Conservation (phyloP, 37 sponge, comb jelly and placozoan genomes). For the Chondrosia reniformis region DNA sequence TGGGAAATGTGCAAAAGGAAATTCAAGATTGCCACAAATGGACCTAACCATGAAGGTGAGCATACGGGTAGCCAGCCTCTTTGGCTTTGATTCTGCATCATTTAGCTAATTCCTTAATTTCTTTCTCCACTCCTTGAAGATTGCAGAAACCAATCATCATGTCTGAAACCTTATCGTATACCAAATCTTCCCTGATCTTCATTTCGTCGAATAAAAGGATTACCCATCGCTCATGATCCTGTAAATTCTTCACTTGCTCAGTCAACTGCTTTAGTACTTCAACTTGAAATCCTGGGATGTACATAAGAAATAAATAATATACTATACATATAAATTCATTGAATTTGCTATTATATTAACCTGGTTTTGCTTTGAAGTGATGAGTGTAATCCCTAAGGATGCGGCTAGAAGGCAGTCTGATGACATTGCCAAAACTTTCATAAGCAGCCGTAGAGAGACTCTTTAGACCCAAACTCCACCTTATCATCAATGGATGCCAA, state of each 20-base stretch:
- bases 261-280: too few species aligned
- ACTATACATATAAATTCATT: too few species aligned
- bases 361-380: neutral
- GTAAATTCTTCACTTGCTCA: too few species aligned
- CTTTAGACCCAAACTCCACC: constrained; percentile 10
- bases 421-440: neutral
- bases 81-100: neutral
- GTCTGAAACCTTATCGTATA: constrained; percentile 21
- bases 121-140: neutral
- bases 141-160: neutral
- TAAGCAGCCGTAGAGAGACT: neutral
- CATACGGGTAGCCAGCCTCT: constrained; percentile 6
- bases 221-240: too few species aligned
- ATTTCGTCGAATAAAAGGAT: constrained; percentile 23
- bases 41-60: neutral
- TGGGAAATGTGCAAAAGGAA: constrained; percentile 16
- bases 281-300: too few species aligned
- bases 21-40: neutral
- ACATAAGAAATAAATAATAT: too few species aligned
- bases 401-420: neutral
- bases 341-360: too few species aligned
- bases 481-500: constrained; percentile 19
- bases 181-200: constrained; percentile 22
- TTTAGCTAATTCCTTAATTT: neutral
- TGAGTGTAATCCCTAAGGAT: constrained; percentile 18